Base-by-base conservation (phyloP, 1,140 invertebrate species). In the Pteromalus puparum region DNA sequence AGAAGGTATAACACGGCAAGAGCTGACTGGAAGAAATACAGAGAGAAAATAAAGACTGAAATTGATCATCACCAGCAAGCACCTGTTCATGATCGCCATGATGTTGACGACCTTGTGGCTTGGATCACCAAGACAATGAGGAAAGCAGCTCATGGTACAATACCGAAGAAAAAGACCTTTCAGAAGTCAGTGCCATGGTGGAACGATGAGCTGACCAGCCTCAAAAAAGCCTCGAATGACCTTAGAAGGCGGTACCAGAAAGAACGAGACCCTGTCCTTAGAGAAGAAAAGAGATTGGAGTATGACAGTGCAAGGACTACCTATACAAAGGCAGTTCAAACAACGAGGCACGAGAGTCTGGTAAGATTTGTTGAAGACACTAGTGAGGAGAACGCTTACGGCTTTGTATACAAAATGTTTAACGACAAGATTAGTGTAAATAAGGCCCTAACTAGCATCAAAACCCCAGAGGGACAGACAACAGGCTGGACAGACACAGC, bases 111-210 rank as follows among this genome's bases (percentile, higher is more conserved):
- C 12, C 9, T 61, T 1, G 53, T 28, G 0, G 15, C 4, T 3
- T 18, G 26, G 30, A 18, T 78, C 1, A 78, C 76, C 2, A 18
- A 2, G 28, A 13, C 7, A 0, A 65, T 78, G 7, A 12, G 10
- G 0, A 28, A 13, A 6, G 24, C 48, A 2, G 53, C 76, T 0
- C 34, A 34, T 4, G 30, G 24, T 0, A 18, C 24, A 0, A 78
- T 78, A 6, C 53, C 76, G 26, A 34, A 30, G 3, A 65, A 65
- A 28, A 61, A 34, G 18, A 5, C 1, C 0, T 78, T 30, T 34
- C 46, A 2, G 21, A 65, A 65, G 30, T 78, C 76, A 2, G 76
- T 78, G 1, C 76, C 76, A 15, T 78, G 76, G 48, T 78, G 76
- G 76, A 78, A 26, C 9, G 2, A 10, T 5, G 76, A 61, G 1